Evolutionary conservation across 1,140 invertebrate species (phyloP).

Genomic region (Drosophila dunni): DNA sequence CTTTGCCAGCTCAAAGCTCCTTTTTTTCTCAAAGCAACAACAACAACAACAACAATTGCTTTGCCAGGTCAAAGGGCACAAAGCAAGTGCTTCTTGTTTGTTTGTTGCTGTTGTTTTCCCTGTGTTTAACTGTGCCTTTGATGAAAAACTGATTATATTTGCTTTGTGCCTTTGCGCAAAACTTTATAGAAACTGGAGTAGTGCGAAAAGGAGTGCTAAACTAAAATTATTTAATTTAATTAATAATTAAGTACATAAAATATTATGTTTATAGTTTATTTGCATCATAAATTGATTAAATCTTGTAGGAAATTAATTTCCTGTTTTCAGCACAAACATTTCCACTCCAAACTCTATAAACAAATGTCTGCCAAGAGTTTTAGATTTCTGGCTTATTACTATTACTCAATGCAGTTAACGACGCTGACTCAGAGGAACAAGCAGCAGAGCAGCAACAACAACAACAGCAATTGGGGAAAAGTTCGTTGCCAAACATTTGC

Average conservation of each 20-base stretch:
- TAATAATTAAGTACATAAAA: too few species aligned
- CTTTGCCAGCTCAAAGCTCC: constrained; percentile 50
- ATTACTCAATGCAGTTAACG: constrained; percentile 58
- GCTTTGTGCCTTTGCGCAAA: background rate
- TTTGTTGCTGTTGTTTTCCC: constrained; percentile 3
- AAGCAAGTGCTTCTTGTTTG: background rate
- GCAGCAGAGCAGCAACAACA: constrained; percentile 21
- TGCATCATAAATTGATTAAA: background rate
- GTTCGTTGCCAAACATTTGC: constrained; percentile 81
- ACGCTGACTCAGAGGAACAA: constrained; percentile 59
- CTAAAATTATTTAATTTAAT: too few species aligned
- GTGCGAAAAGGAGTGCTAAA: too few species aligned
- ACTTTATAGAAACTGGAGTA: background rate
- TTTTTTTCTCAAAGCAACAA: background rate
- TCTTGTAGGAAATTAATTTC: background rate
- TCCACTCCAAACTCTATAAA: constrained; percentile 2
- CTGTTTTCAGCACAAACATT: constrained; percentile 3
- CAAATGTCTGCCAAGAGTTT: constrained; percentile 3
- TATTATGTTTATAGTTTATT: too few species aligned
- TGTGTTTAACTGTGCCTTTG: constrained; percentile 1
- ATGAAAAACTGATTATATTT: constrained; percentile 1
- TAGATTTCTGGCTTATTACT: constrained; percentile 17
- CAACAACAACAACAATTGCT: constrained; percentile 21
- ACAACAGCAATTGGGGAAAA: constrained; percentile 51
- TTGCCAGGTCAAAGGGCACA: constrained; percentile 58